A percentile compares a stretch with the other conserved stretches of the same genome.
phyloP scores from a whole-genome alignment of 2,797 vertebrate genomes.

The Orientallactaga sibirica region DNA sequence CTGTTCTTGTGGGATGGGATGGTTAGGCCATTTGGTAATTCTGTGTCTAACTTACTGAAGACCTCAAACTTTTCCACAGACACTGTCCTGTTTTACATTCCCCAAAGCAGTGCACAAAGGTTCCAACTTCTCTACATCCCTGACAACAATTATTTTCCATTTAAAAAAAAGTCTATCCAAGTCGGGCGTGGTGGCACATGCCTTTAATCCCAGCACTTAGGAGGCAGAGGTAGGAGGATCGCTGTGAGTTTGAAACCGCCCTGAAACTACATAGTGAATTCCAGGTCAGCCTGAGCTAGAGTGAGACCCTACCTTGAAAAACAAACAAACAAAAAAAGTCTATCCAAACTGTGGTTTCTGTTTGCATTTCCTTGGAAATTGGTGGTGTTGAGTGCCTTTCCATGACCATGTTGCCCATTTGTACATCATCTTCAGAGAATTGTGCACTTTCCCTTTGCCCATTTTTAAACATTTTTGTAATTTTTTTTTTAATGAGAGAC shows the following conservation, averaged over 20 bases:
- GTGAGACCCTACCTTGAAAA: no score
- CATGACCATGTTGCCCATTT: not conserved
- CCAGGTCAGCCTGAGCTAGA: no score
- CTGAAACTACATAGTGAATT: no score
- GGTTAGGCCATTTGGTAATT: not conserved
- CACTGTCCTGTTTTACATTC: not conserved
- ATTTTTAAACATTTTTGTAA: not conserved
- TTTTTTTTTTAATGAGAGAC: not conserved
- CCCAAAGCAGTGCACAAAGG: not conserved
- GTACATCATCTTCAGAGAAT: not conserved
- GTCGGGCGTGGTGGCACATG: not conserved
- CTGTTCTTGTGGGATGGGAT: not conserved
- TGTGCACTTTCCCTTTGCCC: not conserved
- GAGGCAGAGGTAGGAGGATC: no score
- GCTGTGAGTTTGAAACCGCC: no score
- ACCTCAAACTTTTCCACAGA: no score
- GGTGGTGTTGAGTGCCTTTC: not conserved
- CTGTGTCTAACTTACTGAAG: not conserved
- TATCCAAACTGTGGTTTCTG: not conserved
- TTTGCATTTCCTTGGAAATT: no score
- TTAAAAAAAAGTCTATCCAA: not conserved
- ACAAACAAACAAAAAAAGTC: no score
- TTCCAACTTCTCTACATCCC: not conserved
- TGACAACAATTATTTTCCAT: not conserved
- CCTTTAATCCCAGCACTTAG: no score